Percentiles rank a stretch among this genome's conserved stretches.
phyloP scores from a whole-genome alignment of 2,888 invertebrate species.

The Formica aserva region DNA sequence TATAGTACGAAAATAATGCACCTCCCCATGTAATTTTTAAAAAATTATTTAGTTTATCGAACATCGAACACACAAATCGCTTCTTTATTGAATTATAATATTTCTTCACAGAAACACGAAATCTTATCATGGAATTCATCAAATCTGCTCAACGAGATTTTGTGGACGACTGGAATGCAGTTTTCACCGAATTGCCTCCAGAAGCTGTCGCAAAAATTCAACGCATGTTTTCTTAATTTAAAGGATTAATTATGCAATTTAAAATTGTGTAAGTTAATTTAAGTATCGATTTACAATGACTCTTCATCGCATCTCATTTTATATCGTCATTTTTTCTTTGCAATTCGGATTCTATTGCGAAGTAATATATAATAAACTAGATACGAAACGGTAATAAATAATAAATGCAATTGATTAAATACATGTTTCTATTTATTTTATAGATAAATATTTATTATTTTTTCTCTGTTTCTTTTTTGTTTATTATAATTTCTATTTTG shows the following conservation, averaged over 20 bases:
- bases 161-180: constrained; percentile 86
- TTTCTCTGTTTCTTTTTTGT: constrained; percentile 2
- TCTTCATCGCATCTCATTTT: constrained; percentile 2
- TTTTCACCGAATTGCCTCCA: constrained; percentile 65
- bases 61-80: not conserved
- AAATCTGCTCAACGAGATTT: constrained; percentile 88
- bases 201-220: constrained; percentile 68
- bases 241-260: not conserved
- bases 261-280: not conserved
- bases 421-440: constrained; percentile 16
- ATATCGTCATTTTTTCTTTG: not conserved
- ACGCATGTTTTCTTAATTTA: constrained; percentile 64
- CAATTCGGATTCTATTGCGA: not conserved
- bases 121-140: constrained; percentile 87
- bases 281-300: not conserved
- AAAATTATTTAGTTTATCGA: not conserved
- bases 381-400: not conserved
- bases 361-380: not conserved
- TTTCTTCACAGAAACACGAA: constrained; percentile 86
- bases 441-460: constrained; percentile 12
- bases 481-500: not conserved
- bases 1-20: not conserved
- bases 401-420: not conserved
- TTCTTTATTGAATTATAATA: not conserved
- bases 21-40: not conserved